These are phyloP conservation scores for Batillaria attramentaria DNA, from an alignment of 1,140 invertebrate genomes.

Conservation along the genomic window DNA sequence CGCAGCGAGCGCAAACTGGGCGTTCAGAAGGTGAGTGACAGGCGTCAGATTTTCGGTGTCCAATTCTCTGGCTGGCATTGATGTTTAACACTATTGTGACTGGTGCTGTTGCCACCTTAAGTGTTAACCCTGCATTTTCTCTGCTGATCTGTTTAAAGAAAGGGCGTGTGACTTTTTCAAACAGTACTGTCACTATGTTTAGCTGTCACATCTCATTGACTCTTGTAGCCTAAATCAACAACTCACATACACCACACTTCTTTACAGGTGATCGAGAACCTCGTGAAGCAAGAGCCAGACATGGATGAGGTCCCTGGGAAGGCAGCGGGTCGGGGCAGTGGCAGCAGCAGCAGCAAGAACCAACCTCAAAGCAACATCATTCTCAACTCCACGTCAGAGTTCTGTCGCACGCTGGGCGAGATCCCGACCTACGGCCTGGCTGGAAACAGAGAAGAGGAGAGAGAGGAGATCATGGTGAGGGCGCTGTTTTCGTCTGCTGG, in stretches of 20 bases:
- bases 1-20: slow-evolving; percentile 64
- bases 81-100: too few species aligned
- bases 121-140: too few species aligned
- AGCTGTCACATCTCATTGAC: too few species aligned
- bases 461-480: slow-evolving; percentile 85
- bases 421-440: slow-evolving; percentile 83
- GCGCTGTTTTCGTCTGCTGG: background rate
- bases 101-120: too few species aligned
- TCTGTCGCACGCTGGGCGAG: slow-evolving; percentile 95
- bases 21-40: slow-evolving; percentile 8
- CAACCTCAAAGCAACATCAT: slow-evolving; percentile 76
- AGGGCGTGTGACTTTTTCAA: too few species aligned
- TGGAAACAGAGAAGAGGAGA: slow-evolving; percentile 86
- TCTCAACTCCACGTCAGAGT: slow-evolving; percentile 95
- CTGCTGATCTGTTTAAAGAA: too few species aligned
- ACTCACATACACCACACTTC: too few species aligned
- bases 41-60: background rate
- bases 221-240: too few species aligned
- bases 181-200: too few species aligned
- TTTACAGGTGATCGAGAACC: slow-evolving; percentile 24
- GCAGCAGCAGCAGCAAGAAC: background rate
- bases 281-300: slow-evolving; percentile 25
- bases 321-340: too few species aligned
- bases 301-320: slow-evolving; percentile 5
- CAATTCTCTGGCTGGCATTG: background rate